Base-by-base conservation (phyloP, 2,113 vertebrate species). In the Calypte anna region DNA sequence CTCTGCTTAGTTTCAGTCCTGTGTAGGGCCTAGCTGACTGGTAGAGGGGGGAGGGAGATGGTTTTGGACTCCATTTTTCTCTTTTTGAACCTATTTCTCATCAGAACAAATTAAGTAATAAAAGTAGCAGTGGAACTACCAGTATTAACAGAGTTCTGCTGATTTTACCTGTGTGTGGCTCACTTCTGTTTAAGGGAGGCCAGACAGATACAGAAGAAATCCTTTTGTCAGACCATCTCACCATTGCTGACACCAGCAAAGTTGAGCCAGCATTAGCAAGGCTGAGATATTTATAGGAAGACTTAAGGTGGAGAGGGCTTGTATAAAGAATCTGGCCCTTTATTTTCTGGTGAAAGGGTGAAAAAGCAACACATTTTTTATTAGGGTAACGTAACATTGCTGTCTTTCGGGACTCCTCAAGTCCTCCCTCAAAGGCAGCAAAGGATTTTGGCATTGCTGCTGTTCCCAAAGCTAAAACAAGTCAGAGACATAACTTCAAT, bases 391-490 rank as follows among this genome's bases (percentile, higher is more conserved):
- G 7, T 19, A 44, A 78, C 13, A 40, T 53, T 66, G 43, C 48
- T 79, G 62, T 58, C 36, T 69, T 92, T 73, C 2, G 5, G 43
- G 44, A 75, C 33, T 86, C 88, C n/a, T 86, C 31, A 51, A 44
- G 55, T 81, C 43, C 44, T 66, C 23, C 30, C 44, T 89, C 48
- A 91, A 81, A 91, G 77, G n/a, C 81, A 94, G 70, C 36, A 63
- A 79, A 75, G 40, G 58, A 72, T 91, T 67, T 73, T 95, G 74
- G 63, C 81, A 54, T 58, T 76, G 74, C 61, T 91, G 83, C 74
- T 92, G 51, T 92, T 94, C 55, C 85, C 11, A 15, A 87, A 89
- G 86, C 81, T 93, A 81, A 92, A 93, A 92, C 72, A 93, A 95
- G 88, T 66, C 84, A 93, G 62, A 58, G 74, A 50, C 10, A 16